These are phyloP conservation scores for Acanthosoma haemorrhoidale DNA, from an alignment of 2,888 invertebrate species.

Conservation along the genomic window DNA sequence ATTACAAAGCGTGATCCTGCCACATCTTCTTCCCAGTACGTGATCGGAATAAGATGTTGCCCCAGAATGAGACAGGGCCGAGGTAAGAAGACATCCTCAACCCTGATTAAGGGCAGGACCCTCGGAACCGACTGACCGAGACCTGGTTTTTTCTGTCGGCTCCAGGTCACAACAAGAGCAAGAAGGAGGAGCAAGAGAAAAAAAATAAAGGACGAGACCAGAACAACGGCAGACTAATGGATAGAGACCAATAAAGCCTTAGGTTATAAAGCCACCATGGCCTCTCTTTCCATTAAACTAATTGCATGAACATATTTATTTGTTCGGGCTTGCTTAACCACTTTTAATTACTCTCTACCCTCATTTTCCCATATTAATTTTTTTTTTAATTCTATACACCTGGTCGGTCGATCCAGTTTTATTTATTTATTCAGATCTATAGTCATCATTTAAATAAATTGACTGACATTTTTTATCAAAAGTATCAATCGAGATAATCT, in stretches of 20 bases:
- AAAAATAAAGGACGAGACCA: background rate
- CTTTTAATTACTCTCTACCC: background rate
- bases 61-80: no score
- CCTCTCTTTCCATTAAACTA: background rate
- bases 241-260: conserved; percentile 2
- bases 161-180: background rate
- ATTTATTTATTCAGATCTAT: no score
- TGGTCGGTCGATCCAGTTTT: no score
- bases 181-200: background rate
- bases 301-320: conserved; percentile 11
- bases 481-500: no score
- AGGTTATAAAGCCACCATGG: background rate
- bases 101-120: background rate
- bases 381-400: no score
- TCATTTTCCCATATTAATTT: conserved; percentile 1
- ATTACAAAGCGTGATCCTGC: no score
- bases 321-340: background rate
- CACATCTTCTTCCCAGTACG: no score
- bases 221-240: background rate
- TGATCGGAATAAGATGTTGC: no score
- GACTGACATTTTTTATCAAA: no score
- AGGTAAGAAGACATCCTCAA: no score
- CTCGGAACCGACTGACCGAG: background rate
- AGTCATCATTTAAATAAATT: no score
- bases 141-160: conserved; percentile 7